Percentiles rank a stretch among this genome's conserved stretches.
phyloP scores from a whole-genome alignment of 2,113 vertebrate species.

The Marmota monax region DNA sequence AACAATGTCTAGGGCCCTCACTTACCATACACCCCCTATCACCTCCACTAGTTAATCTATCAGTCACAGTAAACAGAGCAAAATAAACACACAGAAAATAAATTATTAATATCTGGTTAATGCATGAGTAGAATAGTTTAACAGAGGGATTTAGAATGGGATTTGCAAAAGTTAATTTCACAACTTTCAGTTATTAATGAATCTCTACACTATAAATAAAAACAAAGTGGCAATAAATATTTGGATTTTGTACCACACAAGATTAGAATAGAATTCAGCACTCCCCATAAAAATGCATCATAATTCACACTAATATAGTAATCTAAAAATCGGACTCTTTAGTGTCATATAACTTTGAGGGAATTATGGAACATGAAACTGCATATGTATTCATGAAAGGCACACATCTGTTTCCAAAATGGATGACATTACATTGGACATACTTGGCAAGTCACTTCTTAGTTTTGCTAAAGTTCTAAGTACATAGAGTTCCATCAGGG shows the following conservation, averaged over 20 bases:
- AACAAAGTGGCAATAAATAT: constrained; percentile 64
- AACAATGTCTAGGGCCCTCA: not conserved
- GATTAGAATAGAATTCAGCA: constrained; percentile 62
- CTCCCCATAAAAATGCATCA: constrained; percentile 68
- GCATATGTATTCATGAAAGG: not conserved
- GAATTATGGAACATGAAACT: not conserved
- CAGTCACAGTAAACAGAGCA: not conserved
- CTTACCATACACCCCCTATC: too few species aligned
- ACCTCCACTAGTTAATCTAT: not conserved
- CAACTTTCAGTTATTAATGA: not conserved
- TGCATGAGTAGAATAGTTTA: not conserved
- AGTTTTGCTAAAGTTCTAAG: constrained; percentile 28
- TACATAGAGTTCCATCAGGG: not conserved
- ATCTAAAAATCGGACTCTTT: not conserved
- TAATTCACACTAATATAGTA: not conserved
- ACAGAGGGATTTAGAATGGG: not conserved
- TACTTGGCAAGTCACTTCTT: not conserved
- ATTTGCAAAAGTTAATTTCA: constrained; percentile 19
- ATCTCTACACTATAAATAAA: constrained; percentile 48
- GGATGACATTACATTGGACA: not conserved
- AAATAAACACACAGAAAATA: not conserved
- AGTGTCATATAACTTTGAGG: not conserved
- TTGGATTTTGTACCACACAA: constrained; percentile 74
- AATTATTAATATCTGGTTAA: not conserved
- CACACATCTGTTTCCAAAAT: constrained; percentile 5